A percentile compares a stretch with the other conserved stretches of the same genome.
phyloP scores from a whole-genome alignment of 2,888 invertebrate species.

The Protonemura montana region DNA sequence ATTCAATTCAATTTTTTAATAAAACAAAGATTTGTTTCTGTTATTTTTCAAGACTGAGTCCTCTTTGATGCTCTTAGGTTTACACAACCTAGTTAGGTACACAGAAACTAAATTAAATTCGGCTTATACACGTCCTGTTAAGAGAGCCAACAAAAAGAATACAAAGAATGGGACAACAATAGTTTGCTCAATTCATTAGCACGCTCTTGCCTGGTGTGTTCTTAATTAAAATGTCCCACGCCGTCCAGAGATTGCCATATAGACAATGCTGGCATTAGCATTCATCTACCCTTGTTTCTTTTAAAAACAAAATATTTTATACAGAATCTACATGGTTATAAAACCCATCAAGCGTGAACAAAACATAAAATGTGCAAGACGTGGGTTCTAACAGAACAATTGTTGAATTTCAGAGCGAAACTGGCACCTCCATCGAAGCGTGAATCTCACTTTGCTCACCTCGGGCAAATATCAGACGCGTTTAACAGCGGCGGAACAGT shows the following conservation, averaged over 20 bases:
- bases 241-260: neutral
- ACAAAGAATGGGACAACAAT: neutral
- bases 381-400: neutral
- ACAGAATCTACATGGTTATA: neutral
- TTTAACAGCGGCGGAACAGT: neutral
- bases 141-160: neutral
- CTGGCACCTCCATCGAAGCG: neutral
- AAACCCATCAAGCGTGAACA: neutral
- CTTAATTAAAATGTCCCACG: constrained; percentile 40
- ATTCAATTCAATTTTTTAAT: neutral
- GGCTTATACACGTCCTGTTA: neutral
- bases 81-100: neutral
- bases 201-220: neutral
- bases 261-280: neutral
- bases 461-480: neutral
- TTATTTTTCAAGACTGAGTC: neutral
- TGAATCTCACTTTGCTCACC: neutral
- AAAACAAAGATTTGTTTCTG: too few species aligned
- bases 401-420: constrained; percentile 7
- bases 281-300: constrained; percentile 7
- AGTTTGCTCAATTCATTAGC: neutral
- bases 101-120: neutral
- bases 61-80: neutral
- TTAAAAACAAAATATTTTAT: neutral
- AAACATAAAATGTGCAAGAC: neutral